These are phyloP conservation scores for Athene noctua DNA, from an alignment of 2,113 vertebrate species.

Conservation along the genomic window DNA sequence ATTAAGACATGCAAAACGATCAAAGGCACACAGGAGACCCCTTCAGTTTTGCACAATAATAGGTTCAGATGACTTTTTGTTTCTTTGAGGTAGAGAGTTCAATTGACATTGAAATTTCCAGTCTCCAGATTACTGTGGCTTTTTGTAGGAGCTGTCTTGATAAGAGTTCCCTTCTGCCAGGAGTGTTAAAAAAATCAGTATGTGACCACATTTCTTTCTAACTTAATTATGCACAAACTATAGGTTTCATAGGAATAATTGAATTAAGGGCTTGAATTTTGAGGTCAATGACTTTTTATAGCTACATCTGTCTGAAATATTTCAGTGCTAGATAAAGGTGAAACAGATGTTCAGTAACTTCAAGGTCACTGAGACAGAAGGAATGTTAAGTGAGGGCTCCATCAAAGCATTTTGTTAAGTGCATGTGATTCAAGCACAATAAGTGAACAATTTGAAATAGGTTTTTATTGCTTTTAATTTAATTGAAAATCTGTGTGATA, in stretches of 20 bases:
- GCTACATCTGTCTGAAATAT: conserved; percentile 56
- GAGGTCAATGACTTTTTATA: conserved; percentile 60
- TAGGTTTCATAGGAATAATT: conserved; percentile 61
- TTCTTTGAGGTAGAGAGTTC: neutral
- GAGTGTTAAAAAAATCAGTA: conserved; percentile 4
- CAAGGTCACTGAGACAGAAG: conserved; percentile 59
- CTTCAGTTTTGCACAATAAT: conserved; percentile 3
- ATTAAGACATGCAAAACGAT: conserved; percentile 18
- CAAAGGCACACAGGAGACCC: neutral
- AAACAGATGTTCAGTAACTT: conserved; percentile 62
- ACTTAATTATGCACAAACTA: conserved; percentile 51
- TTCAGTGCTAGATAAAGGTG: conserved; percentile 9
- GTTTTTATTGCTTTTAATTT: conserved; percentile 47
- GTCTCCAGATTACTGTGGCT: neutral
- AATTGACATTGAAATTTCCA: conserved; percentile 20
- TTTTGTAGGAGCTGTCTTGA: neutral
- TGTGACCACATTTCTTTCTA: neutral
- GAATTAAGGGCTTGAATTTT: conserved; percentile 59
- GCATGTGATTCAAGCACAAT: conserved; percentile 12
- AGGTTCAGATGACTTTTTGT: neutral
- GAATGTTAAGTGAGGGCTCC: conserved; percentile 26
- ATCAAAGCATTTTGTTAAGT: conserved; percentile 23
- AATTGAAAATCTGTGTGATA: conserved; percentile 29
- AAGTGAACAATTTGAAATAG: conserved; percentile 19
- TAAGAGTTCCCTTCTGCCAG: neutral